Conservation (phyloP, 1,140 invertebrate species). For the Chironomus tepperi region DNA sequence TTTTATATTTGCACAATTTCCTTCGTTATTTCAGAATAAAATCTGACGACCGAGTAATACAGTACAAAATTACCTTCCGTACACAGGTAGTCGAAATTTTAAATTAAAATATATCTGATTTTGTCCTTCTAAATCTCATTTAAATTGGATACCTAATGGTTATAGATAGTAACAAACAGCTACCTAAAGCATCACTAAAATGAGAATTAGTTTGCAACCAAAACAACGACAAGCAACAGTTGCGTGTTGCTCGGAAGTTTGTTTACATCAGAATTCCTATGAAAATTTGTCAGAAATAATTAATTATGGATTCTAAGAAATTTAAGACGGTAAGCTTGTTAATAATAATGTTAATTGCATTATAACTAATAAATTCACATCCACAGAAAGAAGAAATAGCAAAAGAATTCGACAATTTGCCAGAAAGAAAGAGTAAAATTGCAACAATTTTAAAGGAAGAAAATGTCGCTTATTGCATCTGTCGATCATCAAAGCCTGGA, state of each 20-base stretch:
- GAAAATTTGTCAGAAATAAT: background rate
- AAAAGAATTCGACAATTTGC: slow-evolving; percentile 70
- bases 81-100: too few species aligned
- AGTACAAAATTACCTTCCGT: too few species aligned
- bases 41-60: too few species aligned
- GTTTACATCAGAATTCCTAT: background rate
- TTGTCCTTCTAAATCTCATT: too few species aligned
- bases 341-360: background rate
- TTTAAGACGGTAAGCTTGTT: background rate
- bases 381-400: slow-evolving; percentile 81
- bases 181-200: too few species aligned
- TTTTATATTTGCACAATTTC: background rate
- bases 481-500: slow-evolving; percentile 80
- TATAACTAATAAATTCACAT: background rate
- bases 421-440: slow-evolving; percentile 85
- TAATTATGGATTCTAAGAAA: background rate
- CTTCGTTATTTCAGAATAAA: background rate
- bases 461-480: slow-evolving; percentile 89
- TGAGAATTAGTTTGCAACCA: too few species aligned
- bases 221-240: too few species aligned
- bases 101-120: too few species aligned
- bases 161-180: too few species aligned
- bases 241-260: background rate
- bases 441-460: slow-evolving; percentile 80
- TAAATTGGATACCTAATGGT: too few species aligned